A percentile compares a stretch with the other conserved stretches of the same genome.
Evolutionary conservation across 2,113 vertebrate genomes (phyloP).

Genomic region (Rhabdornis inornatus): DNA sequence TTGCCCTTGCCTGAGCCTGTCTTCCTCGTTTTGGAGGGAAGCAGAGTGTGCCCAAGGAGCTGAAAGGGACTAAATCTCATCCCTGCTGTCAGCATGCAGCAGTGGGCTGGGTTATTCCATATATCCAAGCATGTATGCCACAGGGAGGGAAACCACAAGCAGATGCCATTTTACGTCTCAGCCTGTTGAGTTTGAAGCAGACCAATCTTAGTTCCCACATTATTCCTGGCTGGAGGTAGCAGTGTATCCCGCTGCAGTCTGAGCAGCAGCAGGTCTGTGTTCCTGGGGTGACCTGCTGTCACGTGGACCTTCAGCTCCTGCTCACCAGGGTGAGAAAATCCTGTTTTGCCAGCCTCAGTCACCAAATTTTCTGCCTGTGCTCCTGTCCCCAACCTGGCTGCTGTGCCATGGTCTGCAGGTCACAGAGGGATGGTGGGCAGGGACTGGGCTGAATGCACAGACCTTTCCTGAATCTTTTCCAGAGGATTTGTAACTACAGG

Average conservation of each 20-base stretch:
- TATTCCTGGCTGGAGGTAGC: neutral
- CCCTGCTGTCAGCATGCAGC: neutral
- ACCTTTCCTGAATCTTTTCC: neutral
- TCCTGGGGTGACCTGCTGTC: neutral
- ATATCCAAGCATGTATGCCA: neutral
- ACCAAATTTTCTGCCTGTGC: neutral
- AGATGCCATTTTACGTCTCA: fast-evolving
- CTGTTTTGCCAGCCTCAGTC: neutral
- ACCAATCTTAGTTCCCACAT: neutral
- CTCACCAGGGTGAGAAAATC: neutral
- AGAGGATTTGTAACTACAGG: neutral
- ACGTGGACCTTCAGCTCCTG: neutral
- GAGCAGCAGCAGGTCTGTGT: neutral
- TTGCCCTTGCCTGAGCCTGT: neutral
- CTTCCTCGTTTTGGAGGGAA: neutral
- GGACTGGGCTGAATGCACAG: neutral
- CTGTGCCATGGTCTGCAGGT: neutral
- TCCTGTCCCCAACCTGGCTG: neutral
- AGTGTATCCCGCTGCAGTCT: neutral
- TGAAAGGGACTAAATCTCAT: neutral
- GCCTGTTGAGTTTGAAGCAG: neutral
- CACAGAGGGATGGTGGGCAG: fast-evolving
- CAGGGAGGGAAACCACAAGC: neutral
- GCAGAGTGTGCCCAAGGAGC: neutral
- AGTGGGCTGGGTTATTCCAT: neutral